These are phyloP conservation scores for Sphenopsis melanotis DNA, from an alignment of 2,797 vertebrate species.

Conservation along the genomic window DNA sequence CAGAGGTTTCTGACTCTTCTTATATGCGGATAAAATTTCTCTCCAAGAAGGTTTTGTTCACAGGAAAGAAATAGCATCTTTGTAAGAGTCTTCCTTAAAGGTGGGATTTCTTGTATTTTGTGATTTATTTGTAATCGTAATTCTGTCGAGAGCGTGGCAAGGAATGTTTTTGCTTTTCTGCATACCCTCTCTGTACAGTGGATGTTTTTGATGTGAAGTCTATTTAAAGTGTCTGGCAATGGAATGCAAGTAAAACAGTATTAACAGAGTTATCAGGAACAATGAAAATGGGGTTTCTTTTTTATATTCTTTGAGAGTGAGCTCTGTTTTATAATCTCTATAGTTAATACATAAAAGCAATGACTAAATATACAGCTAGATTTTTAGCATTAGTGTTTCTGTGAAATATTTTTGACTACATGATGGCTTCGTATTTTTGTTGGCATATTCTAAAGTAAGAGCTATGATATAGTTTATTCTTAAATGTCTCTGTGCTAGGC, in stretches of 20 bases:
- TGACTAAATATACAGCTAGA: neutral
- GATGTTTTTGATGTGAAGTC: neutral
- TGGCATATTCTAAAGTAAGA: neutral
- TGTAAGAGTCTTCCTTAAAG: conserved; percentile 61
- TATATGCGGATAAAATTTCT: conserved; percentile 56
- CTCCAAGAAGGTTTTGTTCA: conserved; percentile 52
- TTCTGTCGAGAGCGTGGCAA: conserved; percentile 3
- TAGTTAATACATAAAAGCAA: neutral
- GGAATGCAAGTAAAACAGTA: neutral
- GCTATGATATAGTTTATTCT: neutral
- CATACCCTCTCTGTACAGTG: neutral
- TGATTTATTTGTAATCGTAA: neutral
- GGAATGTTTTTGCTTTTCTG: conserved; percentile 26
- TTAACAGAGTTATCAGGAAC: conserved; percentile 6
- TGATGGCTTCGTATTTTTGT: conserved; percentile 3
- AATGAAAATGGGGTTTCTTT: neutral
- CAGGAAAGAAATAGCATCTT: conserved; percentile 41
- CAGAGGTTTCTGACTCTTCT: conserved; percentile 72
- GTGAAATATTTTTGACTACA: neutral
- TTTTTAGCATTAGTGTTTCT: conserved; percentile 10
- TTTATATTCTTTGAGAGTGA: neutral
- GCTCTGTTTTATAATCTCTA: conserved; percentile 3
- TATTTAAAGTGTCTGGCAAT: conserved; percentile 20
- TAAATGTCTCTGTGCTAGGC: neutral
- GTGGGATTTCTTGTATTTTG: conserved; percentile 55